A percentile compares a stretch with the other conserved stretches of the same genome.
phyloP scores from a whole-genome alignment of 2,797 vertebrate genomes.

The Sebastes kiyomatsui region DNA sequence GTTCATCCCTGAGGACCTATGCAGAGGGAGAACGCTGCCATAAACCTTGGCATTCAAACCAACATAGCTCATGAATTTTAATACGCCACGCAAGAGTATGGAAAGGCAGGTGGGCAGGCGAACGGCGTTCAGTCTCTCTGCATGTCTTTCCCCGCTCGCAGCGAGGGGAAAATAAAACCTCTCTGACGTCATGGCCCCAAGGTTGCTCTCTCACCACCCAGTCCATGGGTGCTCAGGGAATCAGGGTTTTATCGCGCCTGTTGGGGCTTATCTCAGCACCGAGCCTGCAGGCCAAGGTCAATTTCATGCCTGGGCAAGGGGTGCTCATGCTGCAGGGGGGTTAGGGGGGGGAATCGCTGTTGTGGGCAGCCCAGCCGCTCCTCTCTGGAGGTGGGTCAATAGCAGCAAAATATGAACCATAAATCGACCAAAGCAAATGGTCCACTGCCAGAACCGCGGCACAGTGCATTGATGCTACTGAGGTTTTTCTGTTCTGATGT shows the following conservation, averaged over 20 bases:
- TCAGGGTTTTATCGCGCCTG: constrained; percentile 50
- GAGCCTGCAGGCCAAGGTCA: constrained; percentile 66
- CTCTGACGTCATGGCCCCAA: constrained; percentile 57
- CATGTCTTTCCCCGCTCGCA: constrained; percentile 9
- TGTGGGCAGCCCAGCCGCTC: constrained; percentile 24
- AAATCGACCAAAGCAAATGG: constrained; percentile 44
- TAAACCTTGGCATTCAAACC: constrained; percentile 76
- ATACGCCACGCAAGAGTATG: constrained; percentile 49
- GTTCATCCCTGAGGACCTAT: constrained; percentile 58
- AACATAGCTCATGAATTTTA: constrained; percentile 74
- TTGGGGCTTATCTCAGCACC: constrained; percentile 67
- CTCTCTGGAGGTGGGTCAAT: constrained; percentile 40
- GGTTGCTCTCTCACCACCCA: constrained; percentile 48
- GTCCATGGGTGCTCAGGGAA: constrained; percentile 35
- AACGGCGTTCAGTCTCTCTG: constrained; percentile 14
- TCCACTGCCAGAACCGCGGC: constrained; percentile 4
- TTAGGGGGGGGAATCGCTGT: not conserved
- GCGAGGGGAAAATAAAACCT: constrained; percentile 47
- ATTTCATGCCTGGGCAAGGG: constrained; percentile 60
- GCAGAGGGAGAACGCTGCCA: constrained; percentile 49
- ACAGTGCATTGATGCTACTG: not conserved
- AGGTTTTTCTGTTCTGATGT: not conserved
- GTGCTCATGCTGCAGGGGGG: constrained; percentile 8
- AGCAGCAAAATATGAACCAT: constrained; percentile 47
- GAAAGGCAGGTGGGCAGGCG: constrained; percentile 41